Conservation (phyloP, 2,797 vertebrate species). For the Serranus cabrilla region DNA sequence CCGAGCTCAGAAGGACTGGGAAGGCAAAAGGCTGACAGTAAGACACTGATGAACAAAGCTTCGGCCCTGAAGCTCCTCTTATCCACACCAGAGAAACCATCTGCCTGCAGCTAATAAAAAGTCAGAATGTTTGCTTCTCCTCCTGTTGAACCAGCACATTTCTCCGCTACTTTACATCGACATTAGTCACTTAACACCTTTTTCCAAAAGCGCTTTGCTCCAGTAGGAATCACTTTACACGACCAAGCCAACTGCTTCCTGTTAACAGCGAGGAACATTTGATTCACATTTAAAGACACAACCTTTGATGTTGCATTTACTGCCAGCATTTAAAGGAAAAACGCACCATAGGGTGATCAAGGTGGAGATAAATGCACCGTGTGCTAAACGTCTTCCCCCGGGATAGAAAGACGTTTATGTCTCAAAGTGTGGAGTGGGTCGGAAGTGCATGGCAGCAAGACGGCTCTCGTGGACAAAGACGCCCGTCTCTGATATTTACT, state of each 20-base stretch:
- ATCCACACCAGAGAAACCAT: neutral
- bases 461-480: constrained; percentile 78
- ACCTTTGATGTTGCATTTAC: constrained; percentile 81
- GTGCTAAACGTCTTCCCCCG: constrained; percentile 48
- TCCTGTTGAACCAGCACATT: constrained; percentile 5
- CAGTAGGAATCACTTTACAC: constrained; percentile 20
- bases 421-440: constrained; percentile 77
- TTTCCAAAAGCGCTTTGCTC: constrained; percentile 10
- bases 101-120: constrained; percentile 5
- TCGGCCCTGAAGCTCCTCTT: constrained; percentile 11
- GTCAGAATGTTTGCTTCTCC: constrained; percentile 1
- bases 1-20: neutral
- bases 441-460: constrained; percentile 67
- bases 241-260: constrained; percentile 43
- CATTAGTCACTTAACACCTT: constrained; percentile 32
- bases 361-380: constrained; percentile 69
- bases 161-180: constrained; percentile 28
- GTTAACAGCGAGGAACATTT: constrained; percentile 40
- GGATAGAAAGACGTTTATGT: constrained; percentile 70
- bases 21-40: neutral
- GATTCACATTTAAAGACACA: constrained; percentile 51
- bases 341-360: constrained; percentile 67
- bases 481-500: constrained; percentile 79
- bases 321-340: constrained; percentile 44
- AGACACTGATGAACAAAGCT: neutral